Conservation (phyloP, 2,797 vertebrate species). For the Ciconia nigra region DNA sequence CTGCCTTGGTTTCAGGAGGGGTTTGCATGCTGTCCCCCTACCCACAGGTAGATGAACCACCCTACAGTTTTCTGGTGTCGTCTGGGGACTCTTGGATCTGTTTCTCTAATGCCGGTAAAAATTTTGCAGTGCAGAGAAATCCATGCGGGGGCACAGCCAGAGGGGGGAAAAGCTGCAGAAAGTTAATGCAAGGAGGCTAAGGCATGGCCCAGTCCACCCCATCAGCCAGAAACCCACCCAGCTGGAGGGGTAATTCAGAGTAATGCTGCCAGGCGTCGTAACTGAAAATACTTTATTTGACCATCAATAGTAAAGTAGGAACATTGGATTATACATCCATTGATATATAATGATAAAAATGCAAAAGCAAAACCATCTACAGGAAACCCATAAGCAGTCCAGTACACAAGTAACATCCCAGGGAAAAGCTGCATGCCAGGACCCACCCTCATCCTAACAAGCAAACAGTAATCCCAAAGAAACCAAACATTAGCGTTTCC, state of each 20-base stretch:
- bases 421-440: neutral
- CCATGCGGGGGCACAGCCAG: neutral
- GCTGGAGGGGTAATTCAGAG: neutral
- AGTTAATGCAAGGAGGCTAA: neutral
- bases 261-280: constrained; percentile 23
- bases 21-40: neutral
- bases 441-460: neutral
- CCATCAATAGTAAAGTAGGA: constrained; percentile 46
- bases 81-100: neutral
- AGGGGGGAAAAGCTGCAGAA: neutral
- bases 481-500: neutral
- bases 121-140: neutral
- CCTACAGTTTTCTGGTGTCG: neutral
- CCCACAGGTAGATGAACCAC: neutral
- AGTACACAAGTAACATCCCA: neutral
- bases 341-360: constrained; percentile 29
- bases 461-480: neutral
- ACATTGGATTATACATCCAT: constrained; percentile 4
- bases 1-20: neutral
- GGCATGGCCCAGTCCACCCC: neutral
- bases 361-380: neutral
- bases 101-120: rapidly evolving
- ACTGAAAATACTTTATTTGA: constrained; percentile 71
- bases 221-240: neutral
- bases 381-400: neutral